These are phyloP conservation scores for Leucophenga maculata DNA, from an alignment of 2,888 invertebrate species.

Conservation along the genomic window DNA sequence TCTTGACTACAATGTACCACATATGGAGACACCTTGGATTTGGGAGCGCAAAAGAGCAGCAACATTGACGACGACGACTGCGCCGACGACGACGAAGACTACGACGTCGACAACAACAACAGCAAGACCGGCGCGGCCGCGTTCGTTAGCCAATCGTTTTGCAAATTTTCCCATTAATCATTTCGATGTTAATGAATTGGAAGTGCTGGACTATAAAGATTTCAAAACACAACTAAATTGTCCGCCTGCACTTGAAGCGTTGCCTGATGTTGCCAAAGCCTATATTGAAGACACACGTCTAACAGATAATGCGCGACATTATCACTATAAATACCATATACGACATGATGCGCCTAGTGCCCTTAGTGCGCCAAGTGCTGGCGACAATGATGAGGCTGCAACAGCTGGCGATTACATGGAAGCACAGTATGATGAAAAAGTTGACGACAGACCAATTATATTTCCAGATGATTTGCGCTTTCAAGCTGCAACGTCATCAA, in stretches of 20 bases:
- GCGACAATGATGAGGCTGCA: background rate
- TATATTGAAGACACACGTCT: background rate
- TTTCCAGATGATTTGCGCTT: constrained; percentile 61
- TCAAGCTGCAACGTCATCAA: constrained; percentile 36
- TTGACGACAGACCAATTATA: constrained; percentile 49
- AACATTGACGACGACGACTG: background rate
- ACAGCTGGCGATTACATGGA: too few relatives aligned
- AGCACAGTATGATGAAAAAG: background rate
- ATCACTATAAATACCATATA: constrained; percentile 41
- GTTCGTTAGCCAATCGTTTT: background rate
- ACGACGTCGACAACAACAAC: background rate
- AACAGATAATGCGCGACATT: constrained; percentile 28
- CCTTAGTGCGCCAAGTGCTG: background rate
- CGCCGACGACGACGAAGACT: background rate
- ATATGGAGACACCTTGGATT: constrained; percentile 58
- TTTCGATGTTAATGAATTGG: constrained; percentile 46
- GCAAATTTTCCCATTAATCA: background rate
- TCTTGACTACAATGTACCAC: constrained; percentile 38
- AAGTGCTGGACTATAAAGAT: constrained; percentile 65
- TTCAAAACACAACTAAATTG: constrained; percentile 64
- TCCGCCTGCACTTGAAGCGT: constrained; percentile 55
- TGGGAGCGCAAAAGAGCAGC: constrained; percentile 53
- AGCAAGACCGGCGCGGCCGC: background rate
- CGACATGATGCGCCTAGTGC: too few relatives aligned
- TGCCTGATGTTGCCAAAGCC: background rate